These are phyloP conservation scores for Drosophila anomelani DNA, from an alignment of 2,888 invertebrate genomes.

Conservation along the genomic window DNA sequence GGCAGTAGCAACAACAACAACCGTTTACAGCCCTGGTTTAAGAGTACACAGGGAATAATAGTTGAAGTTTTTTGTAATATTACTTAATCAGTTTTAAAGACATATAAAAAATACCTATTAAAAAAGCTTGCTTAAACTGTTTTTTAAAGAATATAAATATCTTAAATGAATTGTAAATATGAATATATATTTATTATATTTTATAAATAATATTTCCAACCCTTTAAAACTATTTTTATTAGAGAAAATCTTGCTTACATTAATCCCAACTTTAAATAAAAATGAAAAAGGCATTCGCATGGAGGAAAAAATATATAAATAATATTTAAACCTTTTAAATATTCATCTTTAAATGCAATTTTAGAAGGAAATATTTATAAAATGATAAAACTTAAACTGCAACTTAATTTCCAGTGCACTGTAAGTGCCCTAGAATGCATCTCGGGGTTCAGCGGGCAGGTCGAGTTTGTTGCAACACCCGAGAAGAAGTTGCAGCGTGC, in stretches of 20 bases:
- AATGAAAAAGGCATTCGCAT: background rate
- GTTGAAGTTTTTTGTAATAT: too few species aligned
- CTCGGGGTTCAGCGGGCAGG: constrained; percentile 31
- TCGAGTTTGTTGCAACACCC: constrained; percentile 51
- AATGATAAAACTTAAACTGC: background rate
- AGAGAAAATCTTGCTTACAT: background rate
- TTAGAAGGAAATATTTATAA: background rate
- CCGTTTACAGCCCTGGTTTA: constrained; percentile 68
- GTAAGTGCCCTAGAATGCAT: constrained; percentile 42
- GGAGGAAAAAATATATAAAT: background rate
- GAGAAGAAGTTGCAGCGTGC: constrained; percentile 69
- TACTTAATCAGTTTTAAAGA: too few species aligned
- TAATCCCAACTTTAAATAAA: background rate
- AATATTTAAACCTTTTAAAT: background rate
- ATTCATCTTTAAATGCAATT: background rate
- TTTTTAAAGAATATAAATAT: background rate
- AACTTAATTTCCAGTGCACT: background rate
- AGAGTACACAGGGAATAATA: constrained; percentile 1
- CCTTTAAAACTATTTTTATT: background rate
- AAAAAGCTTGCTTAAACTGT: background rate
- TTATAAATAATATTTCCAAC: background rate
- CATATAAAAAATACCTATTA: background rate
- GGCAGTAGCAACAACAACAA: constrained; percentile 58
- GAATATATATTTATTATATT: background rate
- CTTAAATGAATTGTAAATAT: background rate